Base-by-base conservation (phyloP, 1,140 invertebrate genomes). In the Nephila pilipes region DNA sequence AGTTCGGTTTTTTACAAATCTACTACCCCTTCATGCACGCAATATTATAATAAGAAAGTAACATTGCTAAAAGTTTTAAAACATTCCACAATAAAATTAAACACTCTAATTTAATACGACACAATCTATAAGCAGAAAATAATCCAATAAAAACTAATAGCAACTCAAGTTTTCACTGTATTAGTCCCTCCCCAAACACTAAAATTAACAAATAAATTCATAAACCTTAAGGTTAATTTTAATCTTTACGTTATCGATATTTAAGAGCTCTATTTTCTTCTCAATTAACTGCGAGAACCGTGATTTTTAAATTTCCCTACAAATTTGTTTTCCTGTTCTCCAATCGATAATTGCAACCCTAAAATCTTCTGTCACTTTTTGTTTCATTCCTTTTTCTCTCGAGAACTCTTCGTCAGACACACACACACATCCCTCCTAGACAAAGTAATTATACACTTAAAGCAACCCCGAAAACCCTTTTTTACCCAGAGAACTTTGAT, bases 401-500 rank as follows among this genome's bases (percentile, higher is more conserved):
- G 0, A 14, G 4, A 6, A 16, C n/a, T 16, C 29, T 32, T 18
- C 18, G 29, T 32, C 29, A 18, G 16, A 29, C 14, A 32, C 29
- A 32, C 6, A 75, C 69, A 14, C 18, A 22, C 63, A 25, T 12
- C 32, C 18, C 29, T 75, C 32, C 29, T 32, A 14, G 16, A 18
- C 2, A 29, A 29, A 75, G 18, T 32, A 75, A 75, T 32, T 75
- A 75, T 32, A 75, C 32, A 75, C 63, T 65, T 75, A 75, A 75
- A 75, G 14, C 25, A 25, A 14, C 63, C 63, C n/a, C 25, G 63
- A 25, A 65, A 69, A 75, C 14, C 69, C 69, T 18, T 75, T 75
- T 75, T 75, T 75, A 75, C 32, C 65, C 65, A 10, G 65, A 75
- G 32, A 75, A 75, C 69, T 75, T 75, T 75, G 32, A 75, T 75